Base-by-base conservation (phyloP, 2,113 vertebrate species). In the Pholis gunnellus region DNA sequence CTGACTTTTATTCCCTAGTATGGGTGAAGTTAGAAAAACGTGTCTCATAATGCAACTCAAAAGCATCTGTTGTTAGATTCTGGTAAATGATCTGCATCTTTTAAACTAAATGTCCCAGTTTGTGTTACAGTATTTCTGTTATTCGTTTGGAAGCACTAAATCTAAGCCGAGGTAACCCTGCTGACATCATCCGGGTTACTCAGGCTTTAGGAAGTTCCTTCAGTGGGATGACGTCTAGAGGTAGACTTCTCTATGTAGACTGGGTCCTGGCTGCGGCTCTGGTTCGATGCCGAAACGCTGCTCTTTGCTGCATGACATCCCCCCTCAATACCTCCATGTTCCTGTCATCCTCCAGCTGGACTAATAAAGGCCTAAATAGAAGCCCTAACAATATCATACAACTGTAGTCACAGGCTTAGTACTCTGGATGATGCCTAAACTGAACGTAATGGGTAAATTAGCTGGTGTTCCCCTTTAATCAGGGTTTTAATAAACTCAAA, bases 381-480 rank as follows among this genome's bases (percentile, higher is more conserved):
- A 50, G 6, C 44, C 50, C 52, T n/a, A 25, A 68, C 1, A 0
- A 18, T 20, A 17, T 22, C 34, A 75, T 4, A 15, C 25, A 5
- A 25, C 22, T 48, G 42, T 20, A 48, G 6, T 61, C 20, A 61
- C 20, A 42, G 17, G 4, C 38, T 20, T 38, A 36, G 8, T 18
- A 3, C 25, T 34, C 15, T 4, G 9, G 11, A 63, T 11, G 6
- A 34, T 13, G 9, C 1, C 13, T 6, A 25, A 73, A 66, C 36
- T 31, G 18, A 17, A 50, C 3, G 10, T 25, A n/a, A 36, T 34
- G 25, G 25, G 2, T 50, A 7, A 50, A 81, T 31, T n/a, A 0
- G 2, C 63, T 60, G 13, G 20, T 36, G 60, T 38, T 63, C 20
- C 25, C 44, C 65, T 75, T 76, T 76, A 34, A 72, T 72, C 18